Evolutionary conservation across 2,113 vertebrate genomes (phyloP).

Genomic region (Urocynchramus pylzowi): DNA sequence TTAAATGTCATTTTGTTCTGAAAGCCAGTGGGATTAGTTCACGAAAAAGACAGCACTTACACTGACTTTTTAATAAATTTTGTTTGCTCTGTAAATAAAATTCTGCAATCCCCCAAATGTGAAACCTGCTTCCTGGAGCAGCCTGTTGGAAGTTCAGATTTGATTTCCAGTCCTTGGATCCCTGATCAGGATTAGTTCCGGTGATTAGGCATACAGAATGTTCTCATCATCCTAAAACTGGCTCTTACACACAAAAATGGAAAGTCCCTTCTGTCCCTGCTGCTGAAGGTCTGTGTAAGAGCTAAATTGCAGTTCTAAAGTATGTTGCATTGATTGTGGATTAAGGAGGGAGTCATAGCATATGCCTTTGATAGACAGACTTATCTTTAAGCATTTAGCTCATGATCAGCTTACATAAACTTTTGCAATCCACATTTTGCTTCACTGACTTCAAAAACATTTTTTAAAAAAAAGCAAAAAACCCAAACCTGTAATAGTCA

Average conservation of each 20-base stretch:
- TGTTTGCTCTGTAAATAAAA: not conserved
- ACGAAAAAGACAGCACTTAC: not conserved
- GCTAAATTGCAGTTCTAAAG: not conserved
- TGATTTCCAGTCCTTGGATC: not conserved
- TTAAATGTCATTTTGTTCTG: not conserved
- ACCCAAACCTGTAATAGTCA: not conserved
- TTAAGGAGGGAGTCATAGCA: not conserved
- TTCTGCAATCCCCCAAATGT: not conserved
- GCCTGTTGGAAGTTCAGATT: not conserved
- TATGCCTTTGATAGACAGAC: not conserved
- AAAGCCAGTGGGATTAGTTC: not conserved
- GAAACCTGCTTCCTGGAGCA: not conserved
- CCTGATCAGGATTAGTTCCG: not conserved
- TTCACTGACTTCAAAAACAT: not conserved
- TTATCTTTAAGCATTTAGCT: not conserved
- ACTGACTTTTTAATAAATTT: not conserved
- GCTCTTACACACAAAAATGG: not conserved
- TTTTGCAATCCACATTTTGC: not conserved
- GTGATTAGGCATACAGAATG: not conserved
- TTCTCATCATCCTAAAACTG: not conserved
- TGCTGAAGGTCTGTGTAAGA: not conserved
- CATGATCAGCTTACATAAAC: not conserved
- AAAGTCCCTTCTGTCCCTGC: not conserved
- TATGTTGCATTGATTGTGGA: not conserved
- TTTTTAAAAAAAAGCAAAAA: not conserved